Evolutionary conservation across 30 jellyfish, hydroid and myxozoan species (phyloP).

Genomic region (Hydractinia symbiolongicarpus): DNA sequence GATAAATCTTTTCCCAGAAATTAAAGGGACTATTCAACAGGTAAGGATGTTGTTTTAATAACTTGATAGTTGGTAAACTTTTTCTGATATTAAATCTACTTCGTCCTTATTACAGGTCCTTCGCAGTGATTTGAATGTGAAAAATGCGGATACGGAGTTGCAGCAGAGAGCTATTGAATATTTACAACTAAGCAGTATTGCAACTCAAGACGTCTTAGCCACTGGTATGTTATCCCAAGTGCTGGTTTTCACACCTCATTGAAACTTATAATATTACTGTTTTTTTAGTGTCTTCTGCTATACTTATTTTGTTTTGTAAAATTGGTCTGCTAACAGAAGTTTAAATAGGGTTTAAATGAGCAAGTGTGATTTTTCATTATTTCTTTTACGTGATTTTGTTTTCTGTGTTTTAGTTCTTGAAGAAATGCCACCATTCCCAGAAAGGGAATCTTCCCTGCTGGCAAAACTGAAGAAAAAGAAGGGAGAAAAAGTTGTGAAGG

Average conservation of each 20-base stretch:
- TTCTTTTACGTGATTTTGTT: background rate
- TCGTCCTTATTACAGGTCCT: slow-evolving; percentile 37
- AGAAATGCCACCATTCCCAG: slow-evolving; percentile 99
- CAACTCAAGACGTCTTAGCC: slow-evolving; percentile 88
- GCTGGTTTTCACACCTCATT: background rate
- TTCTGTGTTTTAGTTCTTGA: slow-evolving; percentile 59
- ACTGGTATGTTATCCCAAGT: slow-evolving; percentile 39
- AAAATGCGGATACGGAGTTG: slow-evolving; percentile 87
- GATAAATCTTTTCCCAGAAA: slow-evolving; percentile 91
- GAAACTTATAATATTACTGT: background rate
- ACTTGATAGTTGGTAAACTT: background rate
- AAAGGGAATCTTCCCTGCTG: slow-evolving; percentile 75
- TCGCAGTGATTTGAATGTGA: slow-evolving; percentile 62
- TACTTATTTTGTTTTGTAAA: background rate
- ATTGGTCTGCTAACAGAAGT: no score
- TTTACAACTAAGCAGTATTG: slow-evolving; percentile 73
- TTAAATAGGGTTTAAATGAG: background rate
- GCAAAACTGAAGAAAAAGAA: slow-evolving; percentile 88
- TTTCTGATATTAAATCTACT: background rate
- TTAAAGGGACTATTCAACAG: slow-evolving; percentile 75
- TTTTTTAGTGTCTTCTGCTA: background rate
- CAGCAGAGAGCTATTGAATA: slow-evolving; percentile 93
- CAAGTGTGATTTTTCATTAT: background rate
- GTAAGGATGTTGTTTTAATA: slow-evolving; percentile 27
- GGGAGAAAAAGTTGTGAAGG: slow-evolving; percentile 63